A percentile compares a stretch with the other conserved stretches of the same genome.
phyloP scores from a whole-genome alignment of 2,797 vertebrate species.

The Antrozous pallidus region DNA sequence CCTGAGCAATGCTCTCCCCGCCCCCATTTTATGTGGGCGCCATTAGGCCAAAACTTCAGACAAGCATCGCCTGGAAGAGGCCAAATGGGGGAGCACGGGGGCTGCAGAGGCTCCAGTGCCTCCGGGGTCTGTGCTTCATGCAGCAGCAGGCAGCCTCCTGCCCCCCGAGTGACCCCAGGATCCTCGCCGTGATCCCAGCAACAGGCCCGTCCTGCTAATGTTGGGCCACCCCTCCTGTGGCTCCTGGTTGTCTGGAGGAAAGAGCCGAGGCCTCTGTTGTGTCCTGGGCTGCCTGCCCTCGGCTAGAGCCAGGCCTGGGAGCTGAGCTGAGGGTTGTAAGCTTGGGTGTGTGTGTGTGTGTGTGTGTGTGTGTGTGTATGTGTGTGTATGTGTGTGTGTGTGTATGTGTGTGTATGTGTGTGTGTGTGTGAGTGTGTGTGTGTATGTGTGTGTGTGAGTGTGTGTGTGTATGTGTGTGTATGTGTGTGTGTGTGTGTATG shows the following conservation, averaged over 20 bases:
- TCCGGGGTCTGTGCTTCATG: neutral
- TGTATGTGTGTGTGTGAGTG: neutral
- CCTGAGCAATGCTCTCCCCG: neutral
- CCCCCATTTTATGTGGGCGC: neutral
- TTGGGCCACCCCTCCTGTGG: neutral
- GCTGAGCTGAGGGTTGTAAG: neutral
- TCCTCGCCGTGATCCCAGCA: neutral
- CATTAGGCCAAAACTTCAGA: neutral
- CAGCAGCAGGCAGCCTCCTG: neutral
- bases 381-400: neutral
- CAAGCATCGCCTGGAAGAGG: neutral
- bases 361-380: neutral
- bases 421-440: neutral
- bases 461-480: neutral
- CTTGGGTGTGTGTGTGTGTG: neutral
- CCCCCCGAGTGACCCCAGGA: neutral
- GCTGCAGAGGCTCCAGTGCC: neutral
- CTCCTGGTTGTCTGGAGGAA: neutral
- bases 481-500: neutral
- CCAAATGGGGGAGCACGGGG: neutral
- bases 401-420: too few species aligned
- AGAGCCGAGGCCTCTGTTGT: neutral
- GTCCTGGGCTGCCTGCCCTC: neutral
- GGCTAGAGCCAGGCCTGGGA: neutral
- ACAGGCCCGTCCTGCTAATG: neutral